A percentile compares a stretch with the other conserved stretches of the same genome.
These are phyloP conservation scores for Drosophila rufa DNA, from an alignment of 1,140 invertebrate genomes.

Conservation along the genomic window DNA sequence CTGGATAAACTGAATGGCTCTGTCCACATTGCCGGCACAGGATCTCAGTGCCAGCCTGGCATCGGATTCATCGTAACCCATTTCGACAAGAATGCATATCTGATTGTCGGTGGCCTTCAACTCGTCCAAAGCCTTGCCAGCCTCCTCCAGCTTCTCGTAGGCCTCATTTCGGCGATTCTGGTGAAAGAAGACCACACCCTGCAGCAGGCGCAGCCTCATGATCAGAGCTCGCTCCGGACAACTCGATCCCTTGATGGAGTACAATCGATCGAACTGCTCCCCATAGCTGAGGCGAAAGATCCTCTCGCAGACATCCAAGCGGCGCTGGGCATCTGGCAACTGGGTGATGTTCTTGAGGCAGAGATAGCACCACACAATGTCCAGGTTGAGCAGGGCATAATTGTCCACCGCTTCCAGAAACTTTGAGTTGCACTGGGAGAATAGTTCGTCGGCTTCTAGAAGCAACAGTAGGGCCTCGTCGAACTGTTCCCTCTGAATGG, in stretches of 20 bases:
- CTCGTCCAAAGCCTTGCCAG: constrained; percentile 87
- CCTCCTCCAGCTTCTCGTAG: constrained; percentile 86
- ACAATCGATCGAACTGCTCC: constrained; percentile 88
- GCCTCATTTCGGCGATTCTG: constrained; percentile 89
- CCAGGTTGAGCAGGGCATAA: constrained; percentile 92
- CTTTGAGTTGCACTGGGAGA: constrained; percentile 89
- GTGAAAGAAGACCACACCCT: constrained; percentile 91
- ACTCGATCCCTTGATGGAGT: constrained; percentile 88
- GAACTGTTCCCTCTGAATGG: constrained; percentile 88
- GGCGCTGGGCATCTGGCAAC: constrained; percentile 89
- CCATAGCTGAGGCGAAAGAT: constrained; percentile 90
- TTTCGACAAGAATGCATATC: constrained; percentile 86
- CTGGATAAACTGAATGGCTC: constrained; percentile 88
- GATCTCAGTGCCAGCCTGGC: constrained; percentile 89
- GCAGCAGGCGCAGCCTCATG: constrained; percentile 91
- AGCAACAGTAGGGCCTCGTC: constrained; percentile 89
- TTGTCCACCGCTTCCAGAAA: constrained; percentile 91
- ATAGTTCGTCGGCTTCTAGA: constrained; percentile 91
- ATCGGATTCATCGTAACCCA: constrained; percentile 88
- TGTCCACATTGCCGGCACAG: constrained; percentile 87
- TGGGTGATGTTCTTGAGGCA: constrained; percentile 89
- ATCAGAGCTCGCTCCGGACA: constrained; percentile 90
- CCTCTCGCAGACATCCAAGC: constrained; percentile 89
- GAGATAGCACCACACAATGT: constrained; percentile 94
- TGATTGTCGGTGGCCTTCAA: constrained; percentile 88